A percentile compares a stretch with the other conserved stretches of the same genome.
Evolutionary conservation across 2,888 invertebrate genomes (phyloP).

Genomic region (Netelia virgata): DNA sequence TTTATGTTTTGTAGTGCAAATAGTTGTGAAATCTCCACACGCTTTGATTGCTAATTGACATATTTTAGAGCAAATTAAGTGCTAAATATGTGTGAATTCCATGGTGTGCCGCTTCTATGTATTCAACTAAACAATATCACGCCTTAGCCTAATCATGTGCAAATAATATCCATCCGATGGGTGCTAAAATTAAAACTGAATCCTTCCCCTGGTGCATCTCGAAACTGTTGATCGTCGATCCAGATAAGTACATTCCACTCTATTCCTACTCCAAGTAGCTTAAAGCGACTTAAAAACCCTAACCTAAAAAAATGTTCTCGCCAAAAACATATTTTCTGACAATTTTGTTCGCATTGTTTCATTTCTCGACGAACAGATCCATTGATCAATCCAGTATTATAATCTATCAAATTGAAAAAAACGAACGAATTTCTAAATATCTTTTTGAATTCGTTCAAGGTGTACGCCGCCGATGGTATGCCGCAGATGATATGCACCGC

Average conservation of each 20-base stretch:
- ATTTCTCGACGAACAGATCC: too few species aligned
- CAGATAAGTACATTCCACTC: slow-evolving; percentile 8
- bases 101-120: neutral
- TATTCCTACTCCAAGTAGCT: slow-evolving; percentile 3
- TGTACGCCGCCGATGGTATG: slow-evolving; percentile 88
- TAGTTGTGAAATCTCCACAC: too few species aligned
- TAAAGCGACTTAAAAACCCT: neutral
- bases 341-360: too few species aligned
- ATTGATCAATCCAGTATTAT: too few species aligned
- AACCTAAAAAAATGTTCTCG: too few species aligned
- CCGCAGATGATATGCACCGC: slow-evolving; percentile 90
- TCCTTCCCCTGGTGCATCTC: neutral
- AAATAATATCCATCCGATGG: neutral
- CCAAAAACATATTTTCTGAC: too few species aligned
- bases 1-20: too few species aligned
- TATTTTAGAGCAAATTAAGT: neutral
- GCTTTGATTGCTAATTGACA: too few species aligned
- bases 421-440: slow-evolving; percentile 28
- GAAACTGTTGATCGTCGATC: neutral
- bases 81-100: neutral
- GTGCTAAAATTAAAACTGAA: neutral
- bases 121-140: neutral
- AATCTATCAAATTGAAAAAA: neutral
- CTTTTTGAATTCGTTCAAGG: slow-evolving; percentile 72
- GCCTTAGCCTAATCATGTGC: neutral